These are phyloP conservation scores for Hymenochirus boettgeri DNA, from an alignment of 2,113 vertebrate species.

Conservation along the genomic window DNA sequence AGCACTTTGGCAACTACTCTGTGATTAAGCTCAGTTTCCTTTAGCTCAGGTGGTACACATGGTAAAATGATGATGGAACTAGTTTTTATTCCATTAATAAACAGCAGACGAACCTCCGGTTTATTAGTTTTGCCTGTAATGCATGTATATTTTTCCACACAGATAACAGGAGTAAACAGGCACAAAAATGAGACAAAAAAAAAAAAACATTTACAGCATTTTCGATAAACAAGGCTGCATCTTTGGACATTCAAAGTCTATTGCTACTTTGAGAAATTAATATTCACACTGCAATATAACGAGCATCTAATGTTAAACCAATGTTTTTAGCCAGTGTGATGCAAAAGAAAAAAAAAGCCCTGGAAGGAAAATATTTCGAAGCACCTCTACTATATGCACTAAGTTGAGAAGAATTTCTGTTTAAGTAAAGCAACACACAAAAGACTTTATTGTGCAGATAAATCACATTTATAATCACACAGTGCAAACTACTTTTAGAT, in stretches of 20 bases:
- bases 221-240: constrained; percentile 46
- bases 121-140: constrained; percentile 46
- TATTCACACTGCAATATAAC: constrained; percentile 42
- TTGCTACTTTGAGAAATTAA: constrained; percentile 31
- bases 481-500: no score
- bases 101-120: constrained; percentile 49
- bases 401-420: background rate
- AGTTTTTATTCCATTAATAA: constrained; percentile 57
- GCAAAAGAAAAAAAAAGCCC: background rate
- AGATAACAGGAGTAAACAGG: constrained; percentile 53
- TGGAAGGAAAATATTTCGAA: background rate
- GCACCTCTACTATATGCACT: background rate
- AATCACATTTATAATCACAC: background rate
- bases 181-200: constrained; percentile 11
- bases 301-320: background rate
- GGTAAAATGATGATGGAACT: no score
- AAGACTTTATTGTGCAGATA: background rate
- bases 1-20: no score
- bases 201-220: constrained; percentile 52
- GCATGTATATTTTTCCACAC: constrained; percentile 49
- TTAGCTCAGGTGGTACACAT: no score
- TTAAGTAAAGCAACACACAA: background rate
- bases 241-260: constrained; percentile 37
- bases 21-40: no score
- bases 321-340: background rate